A percentile compares a stretch with the other conserved stretches of the same genome.
These are phyloP conservation scores for Falco cherrug DNA, from an alignment of 2,797 vertebrate genomes.

Conservation along the genomic window DNA sequence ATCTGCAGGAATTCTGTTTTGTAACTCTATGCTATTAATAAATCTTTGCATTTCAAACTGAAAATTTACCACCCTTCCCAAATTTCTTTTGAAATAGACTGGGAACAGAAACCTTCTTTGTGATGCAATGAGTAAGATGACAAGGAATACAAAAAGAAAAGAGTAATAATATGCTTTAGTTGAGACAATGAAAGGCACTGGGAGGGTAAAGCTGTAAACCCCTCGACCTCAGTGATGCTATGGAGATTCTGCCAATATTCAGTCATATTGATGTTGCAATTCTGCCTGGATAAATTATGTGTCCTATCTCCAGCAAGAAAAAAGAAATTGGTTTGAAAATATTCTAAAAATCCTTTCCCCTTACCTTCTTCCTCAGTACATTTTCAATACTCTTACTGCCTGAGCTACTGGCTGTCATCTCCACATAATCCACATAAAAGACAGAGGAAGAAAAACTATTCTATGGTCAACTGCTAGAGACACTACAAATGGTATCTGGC, in stretches of 20 bases:
- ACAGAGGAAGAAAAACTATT: not conserved
- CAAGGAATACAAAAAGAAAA: not conserved
- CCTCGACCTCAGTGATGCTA: not conserved
- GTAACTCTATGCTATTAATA: conserved; percentile 7
- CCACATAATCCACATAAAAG: not conserved
- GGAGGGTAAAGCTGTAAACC: not conserved
- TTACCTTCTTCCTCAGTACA: not conserved
- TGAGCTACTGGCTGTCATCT: not conserved
- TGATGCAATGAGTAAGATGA: not conserved
- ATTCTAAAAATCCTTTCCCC: not conserved
- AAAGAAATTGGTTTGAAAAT: not conserved
- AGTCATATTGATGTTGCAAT: not conserved
- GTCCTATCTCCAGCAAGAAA: not conserved
- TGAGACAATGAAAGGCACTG: not conserved
- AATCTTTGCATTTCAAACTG: not conserved
- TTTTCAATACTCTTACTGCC: not conserved
- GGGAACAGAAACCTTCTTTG: not conserved
- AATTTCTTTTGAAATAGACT: not conserved
- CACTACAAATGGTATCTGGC: not conserved
- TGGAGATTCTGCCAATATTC: not conserved
- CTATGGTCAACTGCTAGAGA: not conserved
- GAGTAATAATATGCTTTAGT: not conserved
- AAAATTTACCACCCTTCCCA: not conserved
- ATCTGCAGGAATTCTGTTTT: conserved; percentile 3
- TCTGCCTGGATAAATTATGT: not conserved